Evolutionary conservation across 1,140 invertebrate species (phyloP), one percentile per base, ranked within the genome.

Genomic region (Pantala flavescens): DNA sequence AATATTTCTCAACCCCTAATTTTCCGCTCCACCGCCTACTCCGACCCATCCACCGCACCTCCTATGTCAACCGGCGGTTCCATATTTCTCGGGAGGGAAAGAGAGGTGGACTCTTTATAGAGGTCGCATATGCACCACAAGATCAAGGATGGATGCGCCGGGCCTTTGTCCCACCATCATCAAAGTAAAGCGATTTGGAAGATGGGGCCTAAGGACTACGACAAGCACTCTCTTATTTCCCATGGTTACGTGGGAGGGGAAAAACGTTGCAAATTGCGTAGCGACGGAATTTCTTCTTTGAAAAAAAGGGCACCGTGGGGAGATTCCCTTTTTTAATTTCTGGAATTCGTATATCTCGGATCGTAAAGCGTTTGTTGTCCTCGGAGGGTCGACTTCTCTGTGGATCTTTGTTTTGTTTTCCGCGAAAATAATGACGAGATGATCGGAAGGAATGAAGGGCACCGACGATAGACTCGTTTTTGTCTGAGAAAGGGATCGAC

Each of bases 141-240:
- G 49, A 63, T 63, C 49, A 63, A 63, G 49, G 49, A 63, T 63
- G 49, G 49, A 63, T 63, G 49, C 14, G 49, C 49, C n/a, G 73
- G 73, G 75, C 76, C 78, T 78, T 79, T 76, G 80, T 78, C 82
- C 82, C 81, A 82, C 83, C 82, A 63, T 63, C 49, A 63, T 63
- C 49, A 63, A 63, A 63, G 49, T 63, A 63, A 63, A 63, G 49
- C 49, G 49, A 63, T 63, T 63, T 63, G 16, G 49, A 63, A 63
- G 49, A 63, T 21, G 49, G 49, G 12, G 49, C 49, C 49, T 16
- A 21, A 19, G 49, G 16, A 21, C 16, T 16, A 3, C 3, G 49
- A 63, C 3, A 63, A 63, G 49, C 5, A 63, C 49, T 63, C 49
- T 63, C 49, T 36, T 36, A n/a, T 49, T 63, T 63, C 3, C 3